These are phyloP conservation scores for Bufo gargarizans DNA, from an alignment of 2,113 vertebrate species.

Conservation along the genomic window DNA sequence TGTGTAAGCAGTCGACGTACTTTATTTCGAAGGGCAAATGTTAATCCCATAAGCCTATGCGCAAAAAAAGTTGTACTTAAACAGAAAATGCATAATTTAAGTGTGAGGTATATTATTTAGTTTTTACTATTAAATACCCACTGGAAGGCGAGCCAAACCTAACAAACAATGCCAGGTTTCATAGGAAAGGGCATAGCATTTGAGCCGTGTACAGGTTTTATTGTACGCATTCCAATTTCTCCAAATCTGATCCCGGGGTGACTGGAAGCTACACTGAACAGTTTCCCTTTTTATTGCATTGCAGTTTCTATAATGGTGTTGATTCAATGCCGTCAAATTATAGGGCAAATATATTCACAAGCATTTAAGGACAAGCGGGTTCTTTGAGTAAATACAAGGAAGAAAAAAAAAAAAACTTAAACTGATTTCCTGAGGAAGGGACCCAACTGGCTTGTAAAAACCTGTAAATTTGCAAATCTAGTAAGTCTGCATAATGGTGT, in stretches of 20 bases:
- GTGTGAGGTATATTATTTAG: constrained; percentile 56
- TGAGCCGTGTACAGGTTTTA: constrained; percentile 65
- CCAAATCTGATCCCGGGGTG: constrained; percentile 71
- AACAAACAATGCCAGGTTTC: constrained; percentile 62
- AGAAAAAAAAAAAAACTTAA: constrained; percentile 74
- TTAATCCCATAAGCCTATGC: constrained; percentile 61
- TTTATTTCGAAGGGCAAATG: constrained; percentile 58
- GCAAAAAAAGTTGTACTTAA: constrained; percentile 60
- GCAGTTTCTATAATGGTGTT: constrained; percentile 73
- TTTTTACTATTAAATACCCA: constrained; percentile 62
- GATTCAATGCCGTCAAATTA: constrained; percentile 75
- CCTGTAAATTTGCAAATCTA: constrained; percentile 80
- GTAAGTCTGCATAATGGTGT: constrained; percentile 77
- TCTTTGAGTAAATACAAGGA: constrained; percentile 77
- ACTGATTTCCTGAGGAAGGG: constrained; percentile 81
- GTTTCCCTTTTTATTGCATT: constrained; percentile 74
- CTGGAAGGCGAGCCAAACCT: constrained; percentile 60
- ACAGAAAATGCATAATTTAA: constrained; percentile 60
- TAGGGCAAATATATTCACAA: constrained; percentile 78
- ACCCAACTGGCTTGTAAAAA: constrained; percentile 81
- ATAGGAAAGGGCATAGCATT: constrained; percentile 63
- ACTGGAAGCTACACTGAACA: constrained; percentile 75
- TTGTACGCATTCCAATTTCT: constrained; percentile 67
- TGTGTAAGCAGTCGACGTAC: constrained; percentile 52
- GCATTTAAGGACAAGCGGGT: constrained; percentile 77